A percentile compares a stretch with the other conserved stretches of the same genome.
These are phyloP conservation scores for Luscinia megarhynchos DNA, from an alignment of 2,797 vertebrate genomes.

Conservation along the genomic window DNA sequence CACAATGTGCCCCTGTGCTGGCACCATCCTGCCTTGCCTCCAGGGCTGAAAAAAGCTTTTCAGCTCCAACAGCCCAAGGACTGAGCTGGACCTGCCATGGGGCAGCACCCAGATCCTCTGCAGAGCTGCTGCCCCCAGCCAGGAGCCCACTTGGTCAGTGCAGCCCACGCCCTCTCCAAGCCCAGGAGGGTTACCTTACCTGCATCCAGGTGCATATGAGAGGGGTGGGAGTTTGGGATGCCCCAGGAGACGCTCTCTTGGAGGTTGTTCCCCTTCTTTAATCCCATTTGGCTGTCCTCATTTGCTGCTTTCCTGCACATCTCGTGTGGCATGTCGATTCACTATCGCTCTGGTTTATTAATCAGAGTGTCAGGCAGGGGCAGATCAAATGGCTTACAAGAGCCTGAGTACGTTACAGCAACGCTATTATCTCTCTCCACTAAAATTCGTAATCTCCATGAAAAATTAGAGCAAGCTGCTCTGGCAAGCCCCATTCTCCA, in stretches of 20 bases:
- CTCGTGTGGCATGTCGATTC: neutral
- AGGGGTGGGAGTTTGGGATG: neutral
- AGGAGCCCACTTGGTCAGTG: rapidly evolving
- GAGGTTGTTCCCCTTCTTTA: neutral
- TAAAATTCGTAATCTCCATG: slow-evolving; percentile 41
- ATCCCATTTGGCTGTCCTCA: neutral
- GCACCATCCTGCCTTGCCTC: neutral
- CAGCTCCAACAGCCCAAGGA: neutral
- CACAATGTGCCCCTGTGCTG: neutral
- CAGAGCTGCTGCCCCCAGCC: neutral
- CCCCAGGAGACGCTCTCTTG: neutral
- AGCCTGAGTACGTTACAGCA: slow-evolving; percentile 44
- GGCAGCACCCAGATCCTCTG: neutral
- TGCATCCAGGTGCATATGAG: rapidly evolving
- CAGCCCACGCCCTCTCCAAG: neutral
- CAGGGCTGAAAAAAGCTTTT: neutral
- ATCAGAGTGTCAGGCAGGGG: slow-evolving; percentile 55
- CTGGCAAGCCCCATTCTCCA: slow-evolving; percentile 38
- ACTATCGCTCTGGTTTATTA: slow-evolving; percentile 21
- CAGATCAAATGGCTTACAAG: slow-evolving; percentile 64
- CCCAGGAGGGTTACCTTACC: neutral
- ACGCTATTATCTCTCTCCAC: slow-evolving; percentile 43
- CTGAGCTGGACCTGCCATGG: neutral
- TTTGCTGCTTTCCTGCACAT: neutral
- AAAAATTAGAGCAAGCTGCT: slow-evolving; percentile 56